Evolutionary conservation across 2,113 vertebrate species (phyloP).

Genomic region (Megalops atlanticus): DNA sequence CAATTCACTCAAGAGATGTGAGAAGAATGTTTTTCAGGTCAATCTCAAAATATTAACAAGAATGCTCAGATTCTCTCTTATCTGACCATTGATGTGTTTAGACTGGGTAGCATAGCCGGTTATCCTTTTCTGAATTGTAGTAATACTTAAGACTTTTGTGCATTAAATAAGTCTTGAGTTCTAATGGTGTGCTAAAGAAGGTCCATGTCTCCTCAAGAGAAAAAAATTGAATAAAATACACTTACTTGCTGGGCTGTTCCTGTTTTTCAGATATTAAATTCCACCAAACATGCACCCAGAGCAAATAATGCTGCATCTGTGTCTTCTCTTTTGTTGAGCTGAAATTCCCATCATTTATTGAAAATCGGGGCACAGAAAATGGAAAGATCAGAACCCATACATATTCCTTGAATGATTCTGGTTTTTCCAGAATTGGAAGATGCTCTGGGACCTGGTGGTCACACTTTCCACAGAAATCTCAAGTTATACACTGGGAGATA

Average conservation of each 20-base stretch:
- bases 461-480: not conserved
- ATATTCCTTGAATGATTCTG: not conserved
- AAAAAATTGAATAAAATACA: too few species aligned
- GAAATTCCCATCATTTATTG: too few species aligned
- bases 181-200: too few species aligned
- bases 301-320: too few species aligned
- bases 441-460: not conserved
- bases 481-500: not conserved
- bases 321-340: too few species aligned
- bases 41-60: not conserved
- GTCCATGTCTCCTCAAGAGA: not conserved
- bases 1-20: too few species aligned
- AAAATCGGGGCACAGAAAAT: not conserved
- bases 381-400: not conserved
- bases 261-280: too few species aligned
- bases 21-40: too few species aligned
- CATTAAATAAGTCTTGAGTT: not conserved
- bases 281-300: not conserved
- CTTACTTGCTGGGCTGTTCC: too few species aligned
- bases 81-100: not conserved
- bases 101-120: not conserved
- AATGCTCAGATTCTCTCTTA: not conserved
- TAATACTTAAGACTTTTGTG: not conserved
- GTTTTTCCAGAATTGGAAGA: not conserved
- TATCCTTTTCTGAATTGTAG: not conserved